phyloP scores from a whole-genome alignment of 2,888 invertebrate genomes.

The Trissoscelio sp. region DNA sequence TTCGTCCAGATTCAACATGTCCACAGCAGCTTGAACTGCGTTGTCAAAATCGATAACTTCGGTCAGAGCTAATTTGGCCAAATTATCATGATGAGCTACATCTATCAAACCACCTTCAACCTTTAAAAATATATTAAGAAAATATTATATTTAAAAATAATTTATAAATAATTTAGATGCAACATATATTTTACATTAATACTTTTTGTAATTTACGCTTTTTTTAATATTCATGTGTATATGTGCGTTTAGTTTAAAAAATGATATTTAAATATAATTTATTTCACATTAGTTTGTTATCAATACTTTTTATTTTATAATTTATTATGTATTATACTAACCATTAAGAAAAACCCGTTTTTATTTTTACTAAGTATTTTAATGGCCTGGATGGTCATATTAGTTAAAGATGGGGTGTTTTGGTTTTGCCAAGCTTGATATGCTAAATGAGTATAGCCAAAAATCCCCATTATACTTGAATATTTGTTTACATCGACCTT shows the following conservation, averaged over 20 bases:
- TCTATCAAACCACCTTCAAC: constrained; percentile 87
- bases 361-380: constrained; percentile 83
- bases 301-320: too few relatives aligned
- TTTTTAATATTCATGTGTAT: too few relatives aligned
- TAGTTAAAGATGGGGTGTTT: constrained; percentile 85
- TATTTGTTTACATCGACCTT: constrained; percentile 81
- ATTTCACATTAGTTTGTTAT: too few relatives aligned
- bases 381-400: constrained; percentile 87
- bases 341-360: constrained; percentile 85
- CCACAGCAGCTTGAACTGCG: constrained; percentile 85
- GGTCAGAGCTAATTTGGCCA: constrained; percentile 85
- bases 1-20: constrained; percentile 84
- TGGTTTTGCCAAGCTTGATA: constrained; percentile 84
- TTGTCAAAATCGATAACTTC: constrained; percentile 87
- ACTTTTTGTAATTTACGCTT: too few relatives aligned
- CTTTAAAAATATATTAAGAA: too few relatives aligned
- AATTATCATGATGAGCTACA: constrained; percentile 87
- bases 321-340: too few relatives aligned
- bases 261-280: too few relatives aligned
- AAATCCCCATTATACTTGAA: constrained; percentile 85
- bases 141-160: too few relatives aligned
- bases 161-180: too few relatives aligned
- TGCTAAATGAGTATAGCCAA: constrained; percentile 85
- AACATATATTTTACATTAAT: too few relatives aligned
- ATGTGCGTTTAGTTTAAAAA: too few relatives aligned